Conservation (phyloP, 2,113 vertebrate species). For the Laterallus jamaicensis region DNA sequence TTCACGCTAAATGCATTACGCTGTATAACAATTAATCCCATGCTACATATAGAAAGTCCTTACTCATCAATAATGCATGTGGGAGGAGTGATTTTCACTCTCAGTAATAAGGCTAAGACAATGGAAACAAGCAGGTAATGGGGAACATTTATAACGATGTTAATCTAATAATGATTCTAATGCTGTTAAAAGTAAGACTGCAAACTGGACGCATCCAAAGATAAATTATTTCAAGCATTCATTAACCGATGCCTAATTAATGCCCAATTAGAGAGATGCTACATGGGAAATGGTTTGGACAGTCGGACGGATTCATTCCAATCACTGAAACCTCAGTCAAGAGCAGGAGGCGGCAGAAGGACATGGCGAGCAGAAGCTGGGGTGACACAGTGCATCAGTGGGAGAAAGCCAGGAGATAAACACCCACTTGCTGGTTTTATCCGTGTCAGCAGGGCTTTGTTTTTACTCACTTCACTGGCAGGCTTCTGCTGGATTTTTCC, state of each 20-base stretch:
- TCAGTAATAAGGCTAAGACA: constrained; percentile 64
- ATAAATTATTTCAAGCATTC: constrained; percentile 83
- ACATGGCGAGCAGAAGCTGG: not conserved
- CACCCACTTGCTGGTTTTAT: not conserved
- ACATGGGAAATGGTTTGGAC: constrained; percentile 73
- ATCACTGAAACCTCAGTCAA: constrained; percentile 21
- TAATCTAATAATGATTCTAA: constrained; percentile 71
- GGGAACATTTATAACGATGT: constrained; percentile 75
- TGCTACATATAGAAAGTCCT: constrained; percentile 71
- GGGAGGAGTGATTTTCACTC: constrained; percentile 64
- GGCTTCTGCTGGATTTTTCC: not conserved
- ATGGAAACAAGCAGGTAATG: constrained; percentile 78
- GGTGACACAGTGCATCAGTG: not conserved
- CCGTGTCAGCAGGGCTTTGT: not conserved
- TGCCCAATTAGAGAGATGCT: constrained; percentile 78
- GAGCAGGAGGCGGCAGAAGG: constrained; percentile 30
- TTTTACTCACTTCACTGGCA: not conserved
- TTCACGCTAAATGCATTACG: constrained; percentile 67
- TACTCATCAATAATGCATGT: constrained; percentile 74
- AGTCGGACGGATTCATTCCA: constrained; percentile 43
- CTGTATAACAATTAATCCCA: constrained; percentile 67
- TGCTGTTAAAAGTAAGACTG: constrained; percentile 72
- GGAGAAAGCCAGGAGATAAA: constrained; percentile 8
- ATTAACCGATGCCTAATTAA: constrained; percentile 84
- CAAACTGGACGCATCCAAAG: constrained; percentile 78